These are phyloP conservation scores for Proales similis DNA, from an alignment of 1,140 invertebrate species.

Conservation along the genomic window DNA sequence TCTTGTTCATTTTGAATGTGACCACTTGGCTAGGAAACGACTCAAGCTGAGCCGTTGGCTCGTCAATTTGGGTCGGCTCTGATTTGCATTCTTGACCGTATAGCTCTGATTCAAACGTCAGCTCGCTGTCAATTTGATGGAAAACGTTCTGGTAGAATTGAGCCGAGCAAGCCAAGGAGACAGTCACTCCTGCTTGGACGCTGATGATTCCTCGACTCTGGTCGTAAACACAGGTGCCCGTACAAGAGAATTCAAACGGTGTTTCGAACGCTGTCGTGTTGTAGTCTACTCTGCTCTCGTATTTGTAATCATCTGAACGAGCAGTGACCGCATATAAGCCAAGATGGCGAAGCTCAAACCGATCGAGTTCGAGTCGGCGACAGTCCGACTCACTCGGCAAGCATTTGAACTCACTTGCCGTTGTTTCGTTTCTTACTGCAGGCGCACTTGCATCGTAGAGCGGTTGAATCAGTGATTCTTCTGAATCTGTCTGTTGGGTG, in stretches of 20 bases:
- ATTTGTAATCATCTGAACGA: not conserved
- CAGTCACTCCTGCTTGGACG: not conserved
- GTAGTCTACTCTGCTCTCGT: slow-evolving; percentile 5
- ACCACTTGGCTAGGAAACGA: not conserved
- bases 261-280: slow-evolving; percentile 9
- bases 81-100: not conserved
- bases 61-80: slow-evolving; percentile 5
- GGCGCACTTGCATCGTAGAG: too few relatives aligned
- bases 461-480: too few relatives aligned
- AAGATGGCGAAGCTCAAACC: slow-evolving; percentile 1
- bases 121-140: not conserved
- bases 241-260: not conserved
- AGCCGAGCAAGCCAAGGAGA: not conserved
- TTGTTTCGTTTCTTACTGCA: too few relatives aligned
- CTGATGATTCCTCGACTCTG: too few relatives aligned
- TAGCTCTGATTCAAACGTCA: slow-evolving; percentile 7
- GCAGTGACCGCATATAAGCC: not conserved
- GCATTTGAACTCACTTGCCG: slow-evolving; percentile 22
- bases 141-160: not conserved
- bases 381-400: slow-evolving; percentile 12
- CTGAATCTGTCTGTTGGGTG: too few relatives aligned
- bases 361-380: not conserved
- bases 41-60: not conserved
- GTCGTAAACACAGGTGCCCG: not conserved
- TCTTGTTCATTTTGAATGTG: slow-evolving; percentile 35